These are phyloP conservation scores for Spilarctia lutea DNA, from an alignment of 2,888 invertebrate species.

Conservation along the genomic window DNA sequence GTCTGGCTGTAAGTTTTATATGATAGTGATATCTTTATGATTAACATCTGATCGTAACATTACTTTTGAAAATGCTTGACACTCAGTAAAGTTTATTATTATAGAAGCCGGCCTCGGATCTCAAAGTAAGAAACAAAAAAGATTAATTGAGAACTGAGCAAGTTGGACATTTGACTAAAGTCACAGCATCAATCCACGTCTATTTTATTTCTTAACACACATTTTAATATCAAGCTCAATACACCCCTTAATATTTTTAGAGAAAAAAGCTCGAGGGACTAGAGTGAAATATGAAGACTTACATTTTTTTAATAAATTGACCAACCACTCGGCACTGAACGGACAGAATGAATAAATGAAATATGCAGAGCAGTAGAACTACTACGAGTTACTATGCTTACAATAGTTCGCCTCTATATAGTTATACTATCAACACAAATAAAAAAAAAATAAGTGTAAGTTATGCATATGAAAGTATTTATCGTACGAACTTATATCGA, in stretches of 20 bases:
- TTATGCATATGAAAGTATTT: too few species aligned
- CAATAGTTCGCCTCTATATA: neutral
- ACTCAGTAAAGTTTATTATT: neutral
- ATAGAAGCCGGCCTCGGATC: neutral
- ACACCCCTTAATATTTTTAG: slow-evolving; percentile 38
- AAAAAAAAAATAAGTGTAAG: too few species aligned
- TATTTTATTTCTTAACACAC: slow-evolving; percentile 30
- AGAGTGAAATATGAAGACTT: slow-evolving; percentile 34
- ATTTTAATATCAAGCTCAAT: slow-evolving; percentile 36
- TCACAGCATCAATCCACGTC: neutral
- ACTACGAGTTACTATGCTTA: slow-evolving; percentile 7
- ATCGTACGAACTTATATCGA: too few species aligned
- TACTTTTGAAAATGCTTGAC: too few species aligned
- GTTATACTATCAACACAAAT: neutral
- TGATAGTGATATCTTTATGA: too few species aligned
- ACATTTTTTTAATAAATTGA: slow-evolving; percentile 44
- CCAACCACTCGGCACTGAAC: slow-evolving; percentile 30
- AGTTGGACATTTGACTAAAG: slow-evolving; percentile 6
- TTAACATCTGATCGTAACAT: too few species aligned
- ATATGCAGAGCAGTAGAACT: slow-evolving; percentile 27
- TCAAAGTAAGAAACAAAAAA: neutral
- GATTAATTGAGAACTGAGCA: neutral
- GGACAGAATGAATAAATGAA: slow-evolving; percentile 41
- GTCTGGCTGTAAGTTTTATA: too few species aligned
- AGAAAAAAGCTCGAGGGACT: slow-evolving; percentile 23